These are phyloP conservation scores for Premnoplex brunnescens DNA, from an alignment of 2,797 vertebrate species.

Conservation along the genomic window DNA sequence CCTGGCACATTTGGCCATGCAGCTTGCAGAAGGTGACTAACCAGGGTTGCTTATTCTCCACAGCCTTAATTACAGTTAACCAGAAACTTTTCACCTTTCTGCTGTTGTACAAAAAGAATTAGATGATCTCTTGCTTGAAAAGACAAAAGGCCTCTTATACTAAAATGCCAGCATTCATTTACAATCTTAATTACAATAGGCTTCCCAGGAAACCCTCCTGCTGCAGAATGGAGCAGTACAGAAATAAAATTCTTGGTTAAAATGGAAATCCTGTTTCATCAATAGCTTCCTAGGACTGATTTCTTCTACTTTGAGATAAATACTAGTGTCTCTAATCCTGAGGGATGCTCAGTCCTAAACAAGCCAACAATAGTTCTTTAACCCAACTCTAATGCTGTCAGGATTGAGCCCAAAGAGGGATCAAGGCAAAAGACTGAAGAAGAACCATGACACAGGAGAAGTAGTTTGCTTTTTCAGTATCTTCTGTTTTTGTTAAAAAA, in stretches of 20 bases:
- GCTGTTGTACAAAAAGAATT: neutral
- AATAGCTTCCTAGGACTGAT: neutral
- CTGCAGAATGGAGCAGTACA: neutral
- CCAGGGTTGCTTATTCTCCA: conserved; percentile 3
- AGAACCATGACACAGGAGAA: neutral
- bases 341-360: neutral
- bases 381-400: neutral
- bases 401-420: neutral
- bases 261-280: neutral
- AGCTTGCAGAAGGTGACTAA: neutral
- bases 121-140: neutral
- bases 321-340: neutral
- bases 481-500: neutral
- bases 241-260: neutral
- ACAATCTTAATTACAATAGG: conserved; percentile 19
- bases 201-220: conserved; percentile 15
- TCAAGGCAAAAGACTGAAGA: neutral
- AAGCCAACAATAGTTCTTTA: neutral
- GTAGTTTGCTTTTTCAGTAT: neutral
- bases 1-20: neutral
- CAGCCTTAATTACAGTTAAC: conserved; percentile 27
- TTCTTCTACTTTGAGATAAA: neutral
- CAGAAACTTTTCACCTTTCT: neutral
- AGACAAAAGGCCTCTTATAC: neutral
- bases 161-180: conserved; percentile 1